Evolutionary conservation across 2,113 vertebrate species (phyloP).

Genomic region (Carassius carassius): DNA sequence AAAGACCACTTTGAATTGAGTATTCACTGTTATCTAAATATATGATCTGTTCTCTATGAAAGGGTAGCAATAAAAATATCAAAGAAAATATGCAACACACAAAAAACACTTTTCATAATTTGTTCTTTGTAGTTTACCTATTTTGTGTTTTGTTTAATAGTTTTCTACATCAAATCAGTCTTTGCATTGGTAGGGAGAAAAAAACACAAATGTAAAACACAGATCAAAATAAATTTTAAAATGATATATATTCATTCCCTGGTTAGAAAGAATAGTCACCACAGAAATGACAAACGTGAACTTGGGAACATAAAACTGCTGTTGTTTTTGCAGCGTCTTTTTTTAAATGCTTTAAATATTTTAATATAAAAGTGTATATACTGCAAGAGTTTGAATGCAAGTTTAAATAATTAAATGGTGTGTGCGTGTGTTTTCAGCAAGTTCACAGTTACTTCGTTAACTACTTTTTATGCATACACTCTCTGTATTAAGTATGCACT

Average conservation of each 20-base stretch:
- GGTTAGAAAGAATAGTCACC: background rate
- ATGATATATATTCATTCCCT: background rate
- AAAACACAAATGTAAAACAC: background rate
- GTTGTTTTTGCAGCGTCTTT: slow-evolving; percentile 2
- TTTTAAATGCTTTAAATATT: background rate
- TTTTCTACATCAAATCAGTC: background rate
- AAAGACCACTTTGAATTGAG: background rate
- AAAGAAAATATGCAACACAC: background rate
- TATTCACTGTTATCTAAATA: background rate
- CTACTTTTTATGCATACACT: slow-evolving; percentile 77
- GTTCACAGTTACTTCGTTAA: slow-evolving; percentile 23
- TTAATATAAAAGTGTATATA: background rate
- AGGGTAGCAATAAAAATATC: background rate
- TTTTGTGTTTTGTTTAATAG: background rate
- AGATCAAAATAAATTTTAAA: background rate
- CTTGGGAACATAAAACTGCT: background rate
- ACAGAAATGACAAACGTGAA: background rate
- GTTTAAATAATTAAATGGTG: background rate
- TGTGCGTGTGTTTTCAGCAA: background rate
- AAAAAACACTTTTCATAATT: background rate
- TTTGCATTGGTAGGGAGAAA: background rate
- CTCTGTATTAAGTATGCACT: slow-evolving; percentile 59
- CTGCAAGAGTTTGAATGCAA: background rate
- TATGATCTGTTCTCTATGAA: background rate
- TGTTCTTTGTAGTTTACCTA: background rate